Conservation (phyloP, 92 coral and sea anemone species). For the Umimayanthus chanpuru region DNA sequence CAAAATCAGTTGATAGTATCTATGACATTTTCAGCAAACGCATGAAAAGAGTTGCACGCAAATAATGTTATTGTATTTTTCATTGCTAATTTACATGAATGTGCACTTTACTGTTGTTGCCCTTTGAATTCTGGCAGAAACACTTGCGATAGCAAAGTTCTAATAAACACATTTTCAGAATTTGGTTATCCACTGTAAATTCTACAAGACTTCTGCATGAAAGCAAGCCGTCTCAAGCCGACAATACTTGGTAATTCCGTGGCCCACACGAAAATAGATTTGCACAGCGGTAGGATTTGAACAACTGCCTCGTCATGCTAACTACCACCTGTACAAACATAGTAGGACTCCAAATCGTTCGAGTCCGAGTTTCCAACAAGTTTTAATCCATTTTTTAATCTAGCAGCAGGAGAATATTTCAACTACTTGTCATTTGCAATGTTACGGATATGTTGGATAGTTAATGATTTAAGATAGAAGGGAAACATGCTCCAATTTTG, state of each 20-base stretch:
- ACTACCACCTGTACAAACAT: slow-evolving; percentile 7
- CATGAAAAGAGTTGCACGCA: neutral
- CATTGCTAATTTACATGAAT: slow-evolving; percentile 3
- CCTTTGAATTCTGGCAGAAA: neutral
- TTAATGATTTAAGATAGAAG: neutral
- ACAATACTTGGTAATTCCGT: neutral
- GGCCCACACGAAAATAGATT: neutral
- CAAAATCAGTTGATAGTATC: neutral
- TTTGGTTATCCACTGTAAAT: neutral
- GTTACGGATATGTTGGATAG: neutral
- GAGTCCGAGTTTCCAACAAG: neutral
- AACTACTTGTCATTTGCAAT: neutral
- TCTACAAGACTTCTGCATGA: neutral
- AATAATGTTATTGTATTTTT: neutral
- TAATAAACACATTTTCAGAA: neutral
- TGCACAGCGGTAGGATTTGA: neutral
- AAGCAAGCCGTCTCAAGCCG: neutral
- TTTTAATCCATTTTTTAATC: neutral
- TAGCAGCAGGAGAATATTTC: neutral
- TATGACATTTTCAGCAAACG: neutral
- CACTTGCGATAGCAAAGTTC: neutral
- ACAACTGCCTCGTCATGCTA: neutral
- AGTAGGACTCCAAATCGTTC: neutral
- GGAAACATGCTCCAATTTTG: neutral
- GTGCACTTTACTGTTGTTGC: neutral